phyloP scores from a whole-genome alignment of 1,140 invertebrate species.

The Solen grandis region DNA sequence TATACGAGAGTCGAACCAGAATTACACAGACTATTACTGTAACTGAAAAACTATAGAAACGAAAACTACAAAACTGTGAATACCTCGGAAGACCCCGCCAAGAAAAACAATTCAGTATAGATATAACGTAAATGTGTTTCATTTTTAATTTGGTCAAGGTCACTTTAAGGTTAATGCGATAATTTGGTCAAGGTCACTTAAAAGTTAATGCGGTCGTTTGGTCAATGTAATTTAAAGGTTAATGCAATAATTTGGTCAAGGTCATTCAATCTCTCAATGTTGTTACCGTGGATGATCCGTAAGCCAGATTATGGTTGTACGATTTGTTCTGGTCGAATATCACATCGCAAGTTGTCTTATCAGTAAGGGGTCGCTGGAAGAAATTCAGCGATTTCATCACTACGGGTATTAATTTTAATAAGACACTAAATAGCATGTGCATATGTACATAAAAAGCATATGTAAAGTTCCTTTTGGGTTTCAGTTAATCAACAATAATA shows the following conservation, averaged over 20 bases:
- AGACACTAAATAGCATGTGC: background rate
- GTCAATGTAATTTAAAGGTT: conserved; percentile 49
- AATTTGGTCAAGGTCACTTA: conserved; percentile 53
- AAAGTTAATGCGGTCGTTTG: background rate
- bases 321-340: conserved; percentile 67
- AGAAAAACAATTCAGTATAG: too few relatives aligned
- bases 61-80: too few relatives aligned
- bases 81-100: too few relatives aligned
- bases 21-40: too few relatives aligned
- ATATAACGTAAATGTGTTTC: too few relatives aligned
- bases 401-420: too few relatives aligned
- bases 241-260: background rate
- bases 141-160: background rate
- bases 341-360: conserved; percentile 66
- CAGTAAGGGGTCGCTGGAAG: conserved; percentile 57
- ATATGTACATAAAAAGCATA: background rate
- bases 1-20: too few relatives aligned
- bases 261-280: too few relatives aligned
- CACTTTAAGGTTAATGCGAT: background rate
- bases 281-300: conserved; percentile 76
- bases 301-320: conserved; percentile 71
- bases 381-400: too few relatives aligned
- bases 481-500: background rate
- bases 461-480: background rate
- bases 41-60: too few relatives aligned